Conservation (phyloP, 2,888 invertebrate species). For the Limnephilus auricula region DNA sequence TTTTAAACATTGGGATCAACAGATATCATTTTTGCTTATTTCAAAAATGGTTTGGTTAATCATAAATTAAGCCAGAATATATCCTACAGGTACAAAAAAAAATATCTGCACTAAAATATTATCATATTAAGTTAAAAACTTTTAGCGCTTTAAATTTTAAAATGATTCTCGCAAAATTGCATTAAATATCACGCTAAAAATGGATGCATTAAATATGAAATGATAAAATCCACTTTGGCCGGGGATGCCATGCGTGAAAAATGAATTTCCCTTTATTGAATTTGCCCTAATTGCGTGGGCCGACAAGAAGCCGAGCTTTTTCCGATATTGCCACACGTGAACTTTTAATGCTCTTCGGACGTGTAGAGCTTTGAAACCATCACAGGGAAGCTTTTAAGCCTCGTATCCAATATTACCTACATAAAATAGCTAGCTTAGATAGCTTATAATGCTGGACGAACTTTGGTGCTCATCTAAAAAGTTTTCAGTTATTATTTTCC, state of each 20-base stretch:
- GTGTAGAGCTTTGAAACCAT: slow-evolving; percentile 14
- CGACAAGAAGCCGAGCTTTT: slow-evolving; percentile 32
- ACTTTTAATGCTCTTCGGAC: slow-evolving; percentile 33
- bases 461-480: not conserved
- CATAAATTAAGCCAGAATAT: too few relatives aligned
- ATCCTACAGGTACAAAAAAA: too few relatives aligned
- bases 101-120: too few relatives aligned
- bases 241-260: slow-evolving; percentile 26
- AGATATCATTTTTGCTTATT: too few relatives aligned
- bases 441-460: not conserved
- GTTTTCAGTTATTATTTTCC: not conserved
- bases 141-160: not conserved
- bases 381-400: slow-evolving; percentile 13
- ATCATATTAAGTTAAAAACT: not conserved
- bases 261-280: slow-evolving; percentile 25
- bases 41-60: too few relatives aligned
- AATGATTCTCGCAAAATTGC: not conserved
- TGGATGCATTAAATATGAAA: not conserved
- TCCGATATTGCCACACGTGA: slow-evolving; percentile 42
- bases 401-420: not conserved
- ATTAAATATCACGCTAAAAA: not conserved
- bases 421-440: not conserved
- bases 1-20: too few relatives aligned
- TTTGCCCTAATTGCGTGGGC: slow-evolving; percentile 38
- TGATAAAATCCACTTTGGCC: slow-evolving; percentile 9